A percentile compares a stretch with the other conserved stretches of the same genome.
phyloP scores from a whole-genome alignment of 2,113 vertebrate genomes.

The Pao palembangensis region DNA sequence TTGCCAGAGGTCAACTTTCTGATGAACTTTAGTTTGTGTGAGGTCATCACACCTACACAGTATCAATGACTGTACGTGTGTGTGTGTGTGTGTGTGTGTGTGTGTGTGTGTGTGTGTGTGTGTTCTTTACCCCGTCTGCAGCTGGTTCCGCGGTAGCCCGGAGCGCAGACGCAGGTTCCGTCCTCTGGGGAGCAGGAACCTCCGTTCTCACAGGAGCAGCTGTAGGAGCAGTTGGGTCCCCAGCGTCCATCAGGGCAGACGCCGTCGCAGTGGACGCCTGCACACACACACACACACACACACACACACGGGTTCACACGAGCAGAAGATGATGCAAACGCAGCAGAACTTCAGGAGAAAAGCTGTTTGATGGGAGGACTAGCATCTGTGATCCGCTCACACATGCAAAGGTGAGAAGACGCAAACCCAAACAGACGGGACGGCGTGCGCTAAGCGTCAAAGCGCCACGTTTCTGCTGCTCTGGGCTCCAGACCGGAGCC shows the following conservation, averaged over 20 bases:
- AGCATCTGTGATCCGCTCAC: too few relatives aligned
- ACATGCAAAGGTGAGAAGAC: too few relatives aligned
- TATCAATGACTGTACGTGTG: not conserved
- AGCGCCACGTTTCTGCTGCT: too few relatives aligned
- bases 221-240: conserved; percentile 88
- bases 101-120: not conserved
- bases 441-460: too few relatives aligned
- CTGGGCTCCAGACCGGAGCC: too few relatives aligned
- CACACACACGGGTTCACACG: conserved; percentile 48
- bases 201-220: conserved; percentile 86
- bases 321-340: too few relatives aligned
- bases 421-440: too few relatives aligned
- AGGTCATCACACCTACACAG: not conserved
- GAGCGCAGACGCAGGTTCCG: conserved; percentile 84
- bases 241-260: conserved; percentile 81
- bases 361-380: too few relatives aligned
- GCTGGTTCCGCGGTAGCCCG: conserved; percentile 83
- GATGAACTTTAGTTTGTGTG: not conserved
- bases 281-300: conserved; percentile 21
- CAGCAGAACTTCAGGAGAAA: too few relatives aligned
- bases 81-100: conserved; percentile 1
- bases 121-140: conserved; percentile 85
- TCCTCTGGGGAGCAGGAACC: conserved; percentile 89
- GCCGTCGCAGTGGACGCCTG: conserved; percentile 87
- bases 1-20: conserved; percentile 10